These are phyloP conservation scores for Leptonema lineaticorne DNA, from an alignment of 1,140 invertebrate genomes.

Conservation along the genomic window DNA sequence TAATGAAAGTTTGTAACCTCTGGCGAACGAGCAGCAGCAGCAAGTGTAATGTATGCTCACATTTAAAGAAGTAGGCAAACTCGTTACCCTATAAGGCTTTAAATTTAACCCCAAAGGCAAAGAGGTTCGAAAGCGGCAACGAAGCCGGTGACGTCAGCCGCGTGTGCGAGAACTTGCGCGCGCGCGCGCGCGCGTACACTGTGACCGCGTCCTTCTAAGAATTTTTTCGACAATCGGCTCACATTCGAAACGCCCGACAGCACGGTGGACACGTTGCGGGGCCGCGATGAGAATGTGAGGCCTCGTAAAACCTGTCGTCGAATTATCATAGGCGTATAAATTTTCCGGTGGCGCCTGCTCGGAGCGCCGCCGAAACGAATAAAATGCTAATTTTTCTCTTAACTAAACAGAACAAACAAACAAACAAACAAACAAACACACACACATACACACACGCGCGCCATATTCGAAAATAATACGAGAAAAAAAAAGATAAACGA, in stretches of 20 bases:
- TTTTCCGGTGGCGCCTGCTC: slow-evolving; percentile 11
- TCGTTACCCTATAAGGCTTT: slow-evolving; percentile 39
- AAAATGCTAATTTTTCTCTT: slow-evolving; percentile 7
- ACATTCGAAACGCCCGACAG: slow-evolving; percentile 14
- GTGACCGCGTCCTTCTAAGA: neutral
- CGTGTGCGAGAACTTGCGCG: neutral
- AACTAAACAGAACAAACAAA: neutral
- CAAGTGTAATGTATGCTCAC: slow-evolving; percentile 27
- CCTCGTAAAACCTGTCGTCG: neutral
- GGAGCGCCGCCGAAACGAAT: slow-evolving; percentile 9
- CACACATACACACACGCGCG: too few species aligned
- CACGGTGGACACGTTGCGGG: neutral
- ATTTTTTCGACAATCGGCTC: slow-evolving; percentile 9
- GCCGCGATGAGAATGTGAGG: slow-evolving; percentile 4
- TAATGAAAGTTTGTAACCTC: too few species aligned
- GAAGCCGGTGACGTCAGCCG: neutral
- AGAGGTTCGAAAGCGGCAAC: slow-evolving; percentile 9
- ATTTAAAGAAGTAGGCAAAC: slow-evolving; percentile 39
- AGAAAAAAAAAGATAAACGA: neutral
- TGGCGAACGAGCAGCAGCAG: neutral
- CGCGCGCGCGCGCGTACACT: neutral
- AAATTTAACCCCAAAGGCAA: slow-evolving; percentile 34
- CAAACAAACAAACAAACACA: too few species aligned
- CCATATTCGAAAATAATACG: neutral
- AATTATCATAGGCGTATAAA: slow-evolving; percentile 15